Conservation (phyloP, 2,888 invertebrate genomes). For the Stegophylla sp. region DNA sequence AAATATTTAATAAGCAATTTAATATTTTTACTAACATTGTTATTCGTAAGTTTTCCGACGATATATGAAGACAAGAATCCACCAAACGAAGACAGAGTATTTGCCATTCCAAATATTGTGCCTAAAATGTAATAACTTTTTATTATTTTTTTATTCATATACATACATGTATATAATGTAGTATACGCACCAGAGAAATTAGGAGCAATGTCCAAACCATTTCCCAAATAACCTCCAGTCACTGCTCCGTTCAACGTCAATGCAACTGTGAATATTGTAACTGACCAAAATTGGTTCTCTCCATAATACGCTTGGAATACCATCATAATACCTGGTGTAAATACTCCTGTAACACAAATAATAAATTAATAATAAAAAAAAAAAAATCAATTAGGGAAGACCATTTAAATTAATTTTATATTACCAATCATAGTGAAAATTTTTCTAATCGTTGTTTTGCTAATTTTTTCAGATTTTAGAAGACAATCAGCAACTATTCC, state of each 20-base stretch:
- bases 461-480: conserved; percentile 72
- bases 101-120: conserved; percentile 88
- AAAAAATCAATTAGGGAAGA: neutral
- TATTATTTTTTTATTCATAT: neutral
- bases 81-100: conserved; percentile 81
- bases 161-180: neutral
- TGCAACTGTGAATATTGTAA: conserved; percentile 79
- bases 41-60: conserved; percentile 78
- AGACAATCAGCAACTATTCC: conserved; percentile 79
- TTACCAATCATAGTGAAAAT: conserved; percentile 72
- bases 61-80: conserved; percentile 83
- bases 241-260: conserved; percentile 85
- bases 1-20: neutral
- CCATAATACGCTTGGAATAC: conserved; percentile 77
- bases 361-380: too few species aligned
- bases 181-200: conserved; percentile 72
- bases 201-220: conserved; percentile 86
- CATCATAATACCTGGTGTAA: conserved; percentile 77
- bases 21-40: conserved; percentile 69
- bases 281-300: conserved; percentile 74
- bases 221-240: conserved; percentile 84
- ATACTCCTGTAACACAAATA: conserved; percentile 67
- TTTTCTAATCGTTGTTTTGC: conserved; percentile 78
- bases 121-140: conserved; percentile 66
- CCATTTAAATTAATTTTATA: too few species aligned